Percentiles rank a stretch among this genome's conserved stretches.
Conservation (phyloP, 2,888 invertebrate species). For the Tethea ocularis region DNA sequence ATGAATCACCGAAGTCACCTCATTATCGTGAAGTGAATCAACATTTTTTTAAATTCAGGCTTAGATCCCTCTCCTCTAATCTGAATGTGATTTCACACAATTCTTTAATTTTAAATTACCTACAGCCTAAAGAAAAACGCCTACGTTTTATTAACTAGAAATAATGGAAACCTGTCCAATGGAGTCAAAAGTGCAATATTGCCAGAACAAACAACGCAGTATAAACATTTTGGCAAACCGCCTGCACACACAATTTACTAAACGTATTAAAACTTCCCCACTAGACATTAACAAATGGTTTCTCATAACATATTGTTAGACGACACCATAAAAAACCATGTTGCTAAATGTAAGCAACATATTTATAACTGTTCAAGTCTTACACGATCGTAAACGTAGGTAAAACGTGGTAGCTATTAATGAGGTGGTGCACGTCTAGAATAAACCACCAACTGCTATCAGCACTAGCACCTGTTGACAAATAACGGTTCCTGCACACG, state of each 20-base stretch:
- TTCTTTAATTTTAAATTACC: too few relatives aligned
- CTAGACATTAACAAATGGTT: slow-evolving; percentile 57
- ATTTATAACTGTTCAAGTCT: slow-evolving; percentile 52
- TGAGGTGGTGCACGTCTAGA: slow-evolving; percentile 52
- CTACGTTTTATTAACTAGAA: slow-evolving; percentile 10
- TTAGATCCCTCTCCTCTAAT: not conserved
- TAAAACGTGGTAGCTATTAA: slow-evolving; percentile 47
- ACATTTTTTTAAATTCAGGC: slow-evolving; percentile 36
- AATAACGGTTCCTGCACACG: not conserved
- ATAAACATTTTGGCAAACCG: slow-evolving; percentile 58
- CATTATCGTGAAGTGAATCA: slow-evolving; percentile 61
- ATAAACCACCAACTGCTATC: slow-evolving; percentile 42
- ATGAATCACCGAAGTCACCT: slow-evolving; percentile 67
- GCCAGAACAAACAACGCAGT: slow-evolving; percentile 46
- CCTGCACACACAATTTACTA: slow-evolving; percentile 52
- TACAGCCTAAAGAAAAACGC: too few relatives aligned
- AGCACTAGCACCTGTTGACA: not conserved
- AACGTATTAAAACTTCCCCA: slow-evolving; percentile 54
- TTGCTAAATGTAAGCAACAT: slow-evolving; percentile 29
- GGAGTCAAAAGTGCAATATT: slow-evolving; percentile 28
- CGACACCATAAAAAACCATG: slow-evolving; percentile 24
- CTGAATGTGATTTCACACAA: not conserved
- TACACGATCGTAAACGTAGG: slow-evolving; percentile 48
- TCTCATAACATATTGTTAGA: slow-evolving; percentile 44
- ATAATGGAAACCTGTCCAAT: slow-evolving; percentile 21